These are phyloP conservation scores for Heliconius himera DNA, from an alignment of 1,140 invertebrate species.

Conservation along the genomic window DNA sequence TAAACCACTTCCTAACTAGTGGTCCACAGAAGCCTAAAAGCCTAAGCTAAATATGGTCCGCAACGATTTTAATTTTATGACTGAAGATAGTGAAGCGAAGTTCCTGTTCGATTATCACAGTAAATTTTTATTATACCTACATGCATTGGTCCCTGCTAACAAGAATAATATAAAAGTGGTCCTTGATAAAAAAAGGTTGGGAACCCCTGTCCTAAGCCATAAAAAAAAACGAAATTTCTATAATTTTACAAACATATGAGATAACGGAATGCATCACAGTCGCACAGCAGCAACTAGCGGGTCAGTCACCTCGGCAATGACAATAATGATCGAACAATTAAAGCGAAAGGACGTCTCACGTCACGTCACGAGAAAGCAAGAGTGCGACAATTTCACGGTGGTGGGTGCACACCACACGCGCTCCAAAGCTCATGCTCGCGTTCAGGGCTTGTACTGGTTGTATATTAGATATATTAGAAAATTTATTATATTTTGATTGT, in stretches of 20 bases:
- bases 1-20: too few relatives aligned
- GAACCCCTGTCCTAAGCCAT: too few relatives aligned
- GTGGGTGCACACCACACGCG: slow-evolving; percentile 63
- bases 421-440: slow-evolving; percentile 55
- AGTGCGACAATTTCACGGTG: slow-evolving; percentile 75
- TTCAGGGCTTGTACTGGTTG: slow-evolving; percentile 42
- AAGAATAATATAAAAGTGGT: too few relatives aligned
- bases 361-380: slow-evolving; percentile 71
- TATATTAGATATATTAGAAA: slow-evolving; percentile 24
- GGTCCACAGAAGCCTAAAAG: too few relatives aligned
- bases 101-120: too few relatives aligned
- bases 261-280: slow-evolving; percentile 18
- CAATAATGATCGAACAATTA: slow-evolving; percentile 65
- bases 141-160: too few relatives aligned
- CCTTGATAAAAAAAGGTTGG: too few relatives aligned
- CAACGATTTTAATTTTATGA: too few relatives aligned
- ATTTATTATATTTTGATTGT: too few relatives aligned
- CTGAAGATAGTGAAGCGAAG: too few relatives aligned
- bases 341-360: slow-evolving; percentile 73
- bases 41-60: too few relatives aligned
- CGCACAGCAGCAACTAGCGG: slow-evolving; percentile 15
- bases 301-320: slow-evolving; percentile 53
- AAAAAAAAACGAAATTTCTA: not conserved
- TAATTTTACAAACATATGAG: not conserved
- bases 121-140: too few relatives aligned